These are phyloP conservation scores for Ancistrus triradiatus DNA, from an alignment of 2,113 vertebrate genomes.

Conservation along the genomic window DNA sequence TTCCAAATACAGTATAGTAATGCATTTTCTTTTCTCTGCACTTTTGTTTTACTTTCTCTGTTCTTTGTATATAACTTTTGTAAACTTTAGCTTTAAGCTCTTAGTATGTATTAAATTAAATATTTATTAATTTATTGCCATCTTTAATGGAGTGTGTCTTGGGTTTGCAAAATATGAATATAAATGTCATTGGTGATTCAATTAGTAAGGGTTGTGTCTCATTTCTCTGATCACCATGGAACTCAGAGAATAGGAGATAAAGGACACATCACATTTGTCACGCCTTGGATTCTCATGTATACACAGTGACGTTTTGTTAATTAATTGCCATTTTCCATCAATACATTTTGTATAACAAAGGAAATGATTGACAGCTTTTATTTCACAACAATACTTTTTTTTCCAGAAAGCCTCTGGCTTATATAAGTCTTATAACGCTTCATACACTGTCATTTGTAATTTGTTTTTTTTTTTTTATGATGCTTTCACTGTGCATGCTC, in stretches of 20 bases:
- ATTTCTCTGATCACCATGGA: slow-evolving; percentile 6
- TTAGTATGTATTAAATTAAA: no score
- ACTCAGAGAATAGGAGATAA: not conserved
- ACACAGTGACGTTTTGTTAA: slow-evolving; percentile 31
- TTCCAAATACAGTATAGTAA: no score
- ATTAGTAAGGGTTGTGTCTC: not conserved
- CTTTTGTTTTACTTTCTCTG: no score
- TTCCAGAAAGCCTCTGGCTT: no score
- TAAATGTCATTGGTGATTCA: not conserved
- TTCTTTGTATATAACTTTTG: no score
- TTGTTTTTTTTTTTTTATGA: no score
- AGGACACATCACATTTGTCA: not conserved
- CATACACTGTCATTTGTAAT: no score
- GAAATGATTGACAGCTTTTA: slow-evolving; percentile 11
- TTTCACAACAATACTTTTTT: no score
- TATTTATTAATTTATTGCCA: no score
- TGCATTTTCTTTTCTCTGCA: no score
- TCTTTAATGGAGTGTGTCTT: not conserved
- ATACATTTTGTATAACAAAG: slow-evolving; percentile 30
- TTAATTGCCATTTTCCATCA: slow-evolving; percentile 41
- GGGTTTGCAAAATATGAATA: not conserved
- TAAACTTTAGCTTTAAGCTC: no score
- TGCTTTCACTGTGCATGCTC: no score
- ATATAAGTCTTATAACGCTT: slow-evolving; percentile 26
- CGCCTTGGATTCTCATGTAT: slow-evolving; percentile 22